Conservation (phyloP, 2,797 vertebrate species). For the Lycodopsis pacificus region DNA sequence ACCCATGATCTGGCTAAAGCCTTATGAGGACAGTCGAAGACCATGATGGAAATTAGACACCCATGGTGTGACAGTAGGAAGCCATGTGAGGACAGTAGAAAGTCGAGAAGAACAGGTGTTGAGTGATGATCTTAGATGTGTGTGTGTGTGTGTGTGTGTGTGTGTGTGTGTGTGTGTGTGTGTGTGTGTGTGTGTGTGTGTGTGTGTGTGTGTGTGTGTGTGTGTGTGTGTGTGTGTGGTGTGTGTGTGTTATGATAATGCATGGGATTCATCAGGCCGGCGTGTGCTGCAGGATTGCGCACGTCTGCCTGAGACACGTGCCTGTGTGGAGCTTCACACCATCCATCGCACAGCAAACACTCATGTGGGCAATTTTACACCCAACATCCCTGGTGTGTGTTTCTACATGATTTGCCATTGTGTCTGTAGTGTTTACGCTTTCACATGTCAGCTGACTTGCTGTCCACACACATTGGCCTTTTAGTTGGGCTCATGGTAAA, state of each 20-base stretch:
- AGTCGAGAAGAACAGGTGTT: neutral
- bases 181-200: neutral
- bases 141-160: neutral
- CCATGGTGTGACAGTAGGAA: neutral
- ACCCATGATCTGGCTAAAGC: neutral
- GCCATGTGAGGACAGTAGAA: neutral
- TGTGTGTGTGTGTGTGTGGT: neutral
- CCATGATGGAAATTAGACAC: neutral
- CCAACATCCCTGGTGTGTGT: neutral
- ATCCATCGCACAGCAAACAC: conserved; percentile 11
- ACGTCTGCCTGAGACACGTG: neutral
- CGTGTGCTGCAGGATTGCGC: conserved; percentile 5
- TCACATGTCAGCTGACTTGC: conserved; percentile 17
- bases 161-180: conserved; percentile 7
- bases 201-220: neutral
- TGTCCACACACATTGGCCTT: neutral
- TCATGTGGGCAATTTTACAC: conserved; percentile 2
- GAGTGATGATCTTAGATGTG: conserved; percentile 1
- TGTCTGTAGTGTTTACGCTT: neutral
- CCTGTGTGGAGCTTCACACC: conserved; percentile 2
- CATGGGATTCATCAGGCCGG: conserved; percentile 20
- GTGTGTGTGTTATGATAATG: neutral
- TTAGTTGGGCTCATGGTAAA: neutral
- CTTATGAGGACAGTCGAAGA: neutral
- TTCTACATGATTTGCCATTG: neutral